Base-by-base conservation (phyloP, 2,113 vertebrate genomes). In the Muscicapa adusta region DNA sequence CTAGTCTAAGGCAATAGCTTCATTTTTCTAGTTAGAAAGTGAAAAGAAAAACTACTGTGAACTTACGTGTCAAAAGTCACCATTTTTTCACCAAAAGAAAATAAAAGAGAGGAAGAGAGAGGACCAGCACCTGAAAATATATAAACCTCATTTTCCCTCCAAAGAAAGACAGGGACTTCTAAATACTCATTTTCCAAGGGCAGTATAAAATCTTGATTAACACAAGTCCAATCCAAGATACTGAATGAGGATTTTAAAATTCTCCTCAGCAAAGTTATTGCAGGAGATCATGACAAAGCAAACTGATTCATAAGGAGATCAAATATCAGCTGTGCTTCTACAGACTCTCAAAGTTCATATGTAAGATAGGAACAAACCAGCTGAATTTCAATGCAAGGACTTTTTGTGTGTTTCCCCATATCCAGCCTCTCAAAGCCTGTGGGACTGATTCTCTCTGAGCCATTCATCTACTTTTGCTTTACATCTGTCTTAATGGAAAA, bases 381-480 rank as follows among this genome's bases (percentile, higher is more conserved):
- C 33, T 34, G 47, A 76, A 48, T 90, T 93, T 83, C 24, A 70
- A 5, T 24, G 33, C 45, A 57, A 85, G 23, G 17, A 3, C 40
- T 60, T 89, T 42, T 68, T 89, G 45, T 65, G 43, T 45, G 23
- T 65, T 89, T 79, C 24, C n/a, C 58, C 29, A 29, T 33, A 73
- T 18, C 20, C 42, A 82, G n/a, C 40, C 36, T 86, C 60, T 81
- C 65, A 61, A 57, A 86, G 34, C 53, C 66, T 36, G 18, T 1
- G 2, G 74, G 51, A 91, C 73, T 34, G 76, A 58, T 50, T 82
- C 28, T 85, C 17, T 66, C 83, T 48, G 72, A 93, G 75, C 42
- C 87, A 88, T 88, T 94, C 71, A 94, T 57, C 66, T 58, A 23
- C 87, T 85, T 89, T 68, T 87, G 23, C 57, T 91, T 89, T 84